Base-by-base conservation (phyloP, 2,113 vertebrate species). In the Oceanodroma tethys region DNA sequence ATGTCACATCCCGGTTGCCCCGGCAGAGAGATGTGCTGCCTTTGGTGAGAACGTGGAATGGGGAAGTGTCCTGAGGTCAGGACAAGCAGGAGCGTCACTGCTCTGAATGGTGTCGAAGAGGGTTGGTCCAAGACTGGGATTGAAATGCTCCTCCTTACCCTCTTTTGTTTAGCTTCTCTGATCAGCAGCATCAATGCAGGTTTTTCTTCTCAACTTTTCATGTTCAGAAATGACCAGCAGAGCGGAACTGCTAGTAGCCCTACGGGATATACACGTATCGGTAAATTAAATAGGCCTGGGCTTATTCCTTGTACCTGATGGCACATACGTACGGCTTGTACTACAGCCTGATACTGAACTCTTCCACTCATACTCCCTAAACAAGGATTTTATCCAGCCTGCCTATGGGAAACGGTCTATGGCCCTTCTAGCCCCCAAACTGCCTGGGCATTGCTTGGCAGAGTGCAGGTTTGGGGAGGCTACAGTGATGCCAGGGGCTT, bases 301-400 rank as follows among this genome's bases (percentile, higher is more conserved):
- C 58, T 55, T 17, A 17, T 67, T 91, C n/a, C 71, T 92, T 20
- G 19, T 91, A 17, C 43, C 29, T 71, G 19, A 3, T 47, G 45
- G 70, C 9, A 16, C 7, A 4, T 27, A n/a, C 0, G 1, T 36
- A 45, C 0, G 3, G 38, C 80, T 67, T 53, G 47, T 53, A 48
- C 52, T 29, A 1, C 34, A 62, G 59, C 42, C 40, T 40, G 38
- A 11, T 8, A 7, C 12, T 27, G 68, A 70, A 16, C 22, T 25
- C 52, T 30, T 67, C 72, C 9, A 14, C 72, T 45, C 26, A 1
- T 32, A 11, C 13, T 9, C 40, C 78, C 34, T 56, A 20, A 65
- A 47, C 5, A 56, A 45, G 25, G 63, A 47, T 68, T 89, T 83
- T n/a, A 42, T 15, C 68, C 76, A 48, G 3, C 20, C 30, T 87